Evolutionary conservation across 2,113 vertebrate species (phyloP).

Genomic region (Corynorhinus townsendii): DNA sequence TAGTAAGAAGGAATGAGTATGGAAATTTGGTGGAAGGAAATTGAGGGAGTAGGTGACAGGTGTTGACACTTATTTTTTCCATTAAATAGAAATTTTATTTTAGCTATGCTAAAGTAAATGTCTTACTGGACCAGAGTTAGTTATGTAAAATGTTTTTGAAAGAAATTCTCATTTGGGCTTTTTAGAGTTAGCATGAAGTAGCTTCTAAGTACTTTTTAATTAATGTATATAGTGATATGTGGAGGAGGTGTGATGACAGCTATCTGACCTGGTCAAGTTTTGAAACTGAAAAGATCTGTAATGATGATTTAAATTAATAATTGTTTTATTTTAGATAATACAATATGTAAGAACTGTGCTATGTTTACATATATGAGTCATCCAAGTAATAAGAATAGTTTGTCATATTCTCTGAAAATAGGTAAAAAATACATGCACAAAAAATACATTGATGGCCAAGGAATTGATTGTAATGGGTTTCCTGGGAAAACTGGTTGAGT

Average conservation of each 20-base stretch:
- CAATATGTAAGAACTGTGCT: not conserved
- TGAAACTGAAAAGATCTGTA: not conserved
- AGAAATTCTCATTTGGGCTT: not conserved
- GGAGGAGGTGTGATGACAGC: not conserved
- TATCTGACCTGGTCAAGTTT: not conserved
- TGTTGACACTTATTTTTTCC: slow-evolving; percentile 28
- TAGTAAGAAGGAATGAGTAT: not conserved
- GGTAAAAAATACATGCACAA: not conserved
- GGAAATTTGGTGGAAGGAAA: slow-evolving; percentile 17
- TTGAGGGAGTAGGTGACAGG: not conserved
- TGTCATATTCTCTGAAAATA: not conserved
- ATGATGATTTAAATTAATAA: not conserved
- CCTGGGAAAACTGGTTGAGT: not conserved
- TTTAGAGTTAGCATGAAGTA: not conserved
- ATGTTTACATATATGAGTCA: not conserved
- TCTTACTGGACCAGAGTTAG: not conserved
- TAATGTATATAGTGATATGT: not conserved
- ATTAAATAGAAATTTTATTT: slow-evolving; percentile 16
- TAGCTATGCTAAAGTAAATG: slow-evolving; percentile 28
- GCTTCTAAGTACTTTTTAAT: not conserved
- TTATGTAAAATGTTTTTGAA: slow-evolving; percentile 34
- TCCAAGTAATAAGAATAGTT: not conserved
- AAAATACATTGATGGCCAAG: not conserved
- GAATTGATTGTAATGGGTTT: not conserved
- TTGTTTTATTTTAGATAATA: not conserved